Evolutionary conservation across 2,113 vertebrate genomes (phyloP), one percentile per base, ranked within the genome.

Genomic region (Phoxinus phoxinus): DNA sequence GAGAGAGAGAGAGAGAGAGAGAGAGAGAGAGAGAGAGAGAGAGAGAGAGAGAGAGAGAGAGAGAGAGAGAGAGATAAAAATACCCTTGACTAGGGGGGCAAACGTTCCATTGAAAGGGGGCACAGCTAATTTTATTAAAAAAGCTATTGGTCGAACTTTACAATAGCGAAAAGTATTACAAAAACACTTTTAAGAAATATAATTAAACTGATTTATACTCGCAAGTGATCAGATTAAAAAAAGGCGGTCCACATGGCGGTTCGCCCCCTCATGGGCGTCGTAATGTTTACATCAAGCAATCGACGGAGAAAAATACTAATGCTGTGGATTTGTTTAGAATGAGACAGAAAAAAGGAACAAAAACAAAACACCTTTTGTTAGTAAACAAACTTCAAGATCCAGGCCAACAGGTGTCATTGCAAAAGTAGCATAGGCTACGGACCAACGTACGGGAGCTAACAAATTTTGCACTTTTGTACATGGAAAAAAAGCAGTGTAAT

Each of bases 21-120:
- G 51, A 53, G 48, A 53, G 51, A 53, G 51, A 53, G 51, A 53
- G 44, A 83, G 48, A 83, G 67, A 83, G 65, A 61, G 53, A 74
- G 69, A 74, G 82, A 59, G 82, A 74, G 82, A 75, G 72, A 61
- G 56, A n/a, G 77, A 44, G 85, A 72, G 78, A 73, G 86, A 61
- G 79, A 35, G 86, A 79, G 74, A 72, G 74, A 58, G 35, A 21
- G 23, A 8, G 85, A 83, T 67, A 89, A 88, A 90, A 89, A 91
- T 86, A 88, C 27, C 83, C 46, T 67, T 69, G 32, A 58, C 44
- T 27, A 61, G 63, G 17, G 53, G 32, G 53, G 44, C 30, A 32
- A 23, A 80, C 84, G 81, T 87, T 86, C 76, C 73, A 51, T 56
- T 76, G 30, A 9, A 63, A 75, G 84, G 56, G 85, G 86, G 72